Base-by-base conservation (phyloP, 2,888 invertebrate genomes). In the Erebia palarica region DNA sequence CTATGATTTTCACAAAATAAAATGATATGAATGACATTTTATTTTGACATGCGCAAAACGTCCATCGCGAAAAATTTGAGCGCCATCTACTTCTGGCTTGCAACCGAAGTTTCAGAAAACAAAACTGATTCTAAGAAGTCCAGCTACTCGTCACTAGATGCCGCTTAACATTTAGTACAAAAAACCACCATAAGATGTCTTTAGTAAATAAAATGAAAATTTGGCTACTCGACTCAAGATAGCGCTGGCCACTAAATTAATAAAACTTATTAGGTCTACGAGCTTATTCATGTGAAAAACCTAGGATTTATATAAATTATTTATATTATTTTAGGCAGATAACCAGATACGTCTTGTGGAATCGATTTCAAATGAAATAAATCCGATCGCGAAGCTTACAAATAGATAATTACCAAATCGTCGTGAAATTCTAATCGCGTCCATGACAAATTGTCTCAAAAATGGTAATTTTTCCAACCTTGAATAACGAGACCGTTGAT, bases 1-100 rank as follows among this genome's bases (percentile, higher is more conserved):
- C 86, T 79, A 85, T 81, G 81, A 85, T 86, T 86, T 36, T 86
- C 88, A 86, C 88, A 85, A 91, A 91, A 88, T 90, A 89, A 89
- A 91, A 89, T 86, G 88, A 87, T 84, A 83, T 84, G 81, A 81
- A 88, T 91, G 91, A 91, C 90, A 90, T 83, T 82, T 88, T 87
- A 81, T 90, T 90, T 88, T 91, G 92, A 92, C 92, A 92, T 92
- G 92, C 92, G 92, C 90, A 90, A 80, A 82, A 79, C 75, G 72
- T 69, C 75, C 81, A 81, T 83, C 79, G 78, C 79, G 70, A 80
- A 78, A 73, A 76, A 27, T 57, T 78, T 67, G 3, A 75, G 82
- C 76, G 86, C 76, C 85, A 84, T 86, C 90, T 90, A 8, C 59
- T 49, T 53, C 11, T 0, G 16, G 44, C 16, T 61, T 61, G 7